phyloP scores from a whole-genome alignment of 1,140 invertebrate genomes.

The Pentalonia nigronervosa region DNA sequence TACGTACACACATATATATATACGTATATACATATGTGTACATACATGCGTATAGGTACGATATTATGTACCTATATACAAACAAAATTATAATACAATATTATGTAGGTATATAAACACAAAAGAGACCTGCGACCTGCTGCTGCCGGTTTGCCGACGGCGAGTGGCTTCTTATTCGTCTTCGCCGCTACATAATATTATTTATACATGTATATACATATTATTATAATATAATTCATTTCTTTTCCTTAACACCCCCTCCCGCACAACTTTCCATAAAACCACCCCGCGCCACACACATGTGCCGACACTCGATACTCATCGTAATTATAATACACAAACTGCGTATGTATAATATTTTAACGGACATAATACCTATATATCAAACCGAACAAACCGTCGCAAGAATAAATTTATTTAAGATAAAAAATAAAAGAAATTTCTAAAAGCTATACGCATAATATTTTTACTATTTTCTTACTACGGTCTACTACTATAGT shows the following conservation, averaged over 20 bases:
- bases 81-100: not conserved
- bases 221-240: not conserved
- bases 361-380: not conserved
- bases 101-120: not conserved
- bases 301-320: not conserved
- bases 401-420: not conserved
- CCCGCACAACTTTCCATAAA: not conserved
- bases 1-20: no score
- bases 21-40: not conserved
- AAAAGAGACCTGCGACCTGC: not conserved
- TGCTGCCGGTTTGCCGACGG: not conserved
- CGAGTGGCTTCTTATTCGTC: not conserved
- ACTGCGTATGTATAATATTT: not conserved
- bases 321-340: constrained; percentile 1
- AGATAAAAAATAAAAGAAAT: not conserved
- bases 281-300: not conserved
- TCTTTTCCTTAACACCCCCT: not conserved
- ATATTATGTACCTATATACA: not conserved
- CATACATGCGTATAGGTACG: not conserved
- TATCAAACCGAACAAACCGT: not conserved
- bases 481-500: no score
- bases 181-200: not conserved
- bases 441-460: not conserved
- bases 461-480: no score
- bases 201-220: not conserved